Evolutionary conservation across 2,113 vertebrate species (phyloP).

Genomic region (Ceuthmochares aereus): DNA sequence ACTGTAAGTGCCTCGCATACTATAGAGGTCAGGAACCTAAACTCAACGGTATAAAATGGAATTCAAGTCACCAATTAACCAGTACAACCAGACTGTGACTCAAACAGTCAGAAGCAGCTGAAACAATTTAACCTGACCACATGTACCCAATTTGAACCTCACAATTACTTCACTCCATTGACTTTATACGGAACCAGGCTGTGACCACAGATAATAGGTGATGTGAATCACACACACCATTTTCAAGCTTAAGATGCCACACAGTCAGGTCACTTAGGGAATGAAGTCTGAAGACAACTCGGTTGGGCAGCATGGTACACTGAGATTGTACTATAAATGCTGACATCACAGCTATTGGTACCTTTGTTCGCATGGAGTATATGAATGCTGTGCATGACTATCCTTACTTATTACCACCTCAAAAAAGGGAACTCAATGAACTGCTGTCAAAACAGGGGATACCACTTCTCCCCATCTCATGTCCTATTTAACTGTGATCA

Average conservation of each 20-base stretch:
- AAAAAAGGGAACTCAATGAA: background rate
- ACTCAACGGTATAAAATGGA: background rate
- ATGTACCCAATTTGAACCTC: background rate
- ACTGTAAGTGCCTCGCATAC: slow-evolving; percentile 16
- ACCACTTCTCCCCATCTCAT: background rate
- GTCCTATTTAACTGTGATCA: background rate
- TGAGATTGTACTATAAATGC: background rate
- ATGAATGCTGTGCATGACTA: too few species aligned
- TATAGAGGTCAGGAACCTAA: slow-evolving; percentile 54
- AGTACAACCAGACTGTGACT: slow-evolving; percentile 58
- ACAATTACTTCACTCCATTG: background rate
- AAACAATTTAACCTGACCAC: background rate
- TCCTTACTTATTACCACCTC: background rate
- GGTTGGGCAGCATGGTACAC: background rate
- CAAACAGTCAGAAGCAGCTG: background rate
- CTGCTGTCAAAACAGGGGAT: background rate
- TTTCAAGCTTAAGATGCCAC: slow-evolving; percentile 1
- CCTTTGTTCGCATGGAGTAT: background rate
- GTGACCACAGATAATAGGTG: background rate
- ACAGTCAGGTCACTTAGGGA: slow-evolving; percentile 19
- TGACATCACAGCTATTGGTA: background rate
- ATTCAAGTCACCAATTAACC: background rate
- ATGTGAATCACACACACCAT: slow-evolving; percentile 24
- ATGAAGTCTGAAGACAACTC: background rate
- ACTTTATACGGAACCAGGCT: background rate